Evolutionary conservation across 2,797 vertebrate species (phyloP).

Genomic region (Sebastiscus albofasciatus): DNA sequence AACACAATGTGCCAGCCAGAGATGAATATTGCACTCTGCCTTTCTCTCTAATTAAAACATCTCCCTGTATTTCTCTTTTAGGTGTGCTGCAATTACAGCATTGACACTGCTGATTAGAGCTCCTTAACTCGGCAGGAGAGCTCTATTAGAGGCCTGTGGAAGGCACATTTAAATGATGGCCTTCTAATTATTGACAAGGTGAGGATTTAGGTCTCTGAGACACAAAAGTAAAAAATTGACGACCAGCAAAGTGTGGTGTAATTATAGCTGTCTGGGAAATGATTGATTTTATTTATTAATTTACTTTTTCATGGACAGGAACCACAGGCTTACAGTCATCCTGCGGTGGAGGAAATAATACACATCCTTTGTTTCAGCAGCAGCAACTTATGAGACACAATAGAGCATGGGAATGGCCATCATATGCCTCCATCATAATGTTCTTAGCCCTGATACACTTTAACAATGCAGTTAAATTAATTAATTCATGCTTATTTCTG

Average conservation of each 20-base stretch:
- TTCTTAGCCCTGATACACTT: no score
- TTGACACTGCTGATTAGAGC: constrained; percentile 62
- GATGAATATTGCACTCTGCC: constrained; percentile 28
- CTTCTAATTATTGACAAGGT: constrained; percentile 35
- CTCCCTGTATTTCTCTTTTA: constrained; percentile 56
- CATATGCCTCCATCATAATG: no score
- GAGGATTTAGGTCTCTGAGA: constrained; percentile 19
- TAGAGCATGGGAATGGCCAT: no score
- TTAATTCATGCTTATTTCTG: no score
- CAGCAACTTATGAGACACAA: no score
- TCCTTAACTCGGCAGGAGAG: constrained; percentile 51
- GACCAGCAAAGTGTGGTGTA: background rate
- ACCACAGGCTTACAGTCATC: background rate
- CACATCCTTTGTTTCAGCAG: background rate
- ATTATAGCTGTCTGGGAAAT: background rate
- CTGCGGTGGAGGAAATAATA: background rate
- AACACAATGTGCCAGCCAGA: constrained; percentile 31
- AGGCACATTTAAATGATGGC: constrained; percentile 29
- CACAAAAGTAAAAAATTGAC: background rate
- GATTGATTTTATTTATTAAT: background rate
- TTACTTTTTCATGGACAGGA: background rate
- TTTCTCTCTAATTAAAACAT: constrained; percentile 57
- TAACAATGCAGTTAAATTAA: rapidly evolving
- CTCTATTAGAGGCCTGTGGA: constrained; percentile 25
- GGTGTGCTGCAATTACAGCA: constrained; percentile 56